Base-by-base conservation (phyloP, 2,888 invertebrate species). In the Stomorhina lunata region DNA sequence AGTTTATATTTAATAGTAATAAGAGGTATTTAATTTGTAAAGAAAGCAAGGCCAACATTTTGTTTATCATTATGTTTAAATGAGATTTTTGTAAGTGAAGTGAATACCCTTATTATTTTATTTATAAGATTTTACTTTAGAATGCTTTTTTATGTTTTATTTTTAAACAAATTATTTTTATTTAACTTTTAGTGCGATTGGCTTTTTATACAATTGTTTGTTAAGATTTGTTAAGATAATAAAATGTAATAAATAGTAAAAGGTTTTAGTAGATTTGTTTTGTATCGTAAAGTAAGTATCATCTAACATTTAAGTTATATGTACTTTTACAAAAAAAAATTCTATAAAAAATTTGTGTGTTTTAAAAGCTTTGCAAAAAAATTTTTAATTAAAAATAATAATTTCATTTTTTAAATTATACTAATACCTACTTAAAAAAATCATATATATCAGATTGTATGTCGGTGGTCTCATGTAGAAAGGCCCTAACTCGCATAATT, bases 41-140 rank as follows among this genome's bases (percentile, higher is more conserved):
- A 50, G 12, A 22, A 32, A 27, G 10, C 48, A 32, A 27, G 32
- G 7, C 29, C 29, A 71, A 75, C 29, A 55, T 55, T 57, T 15
- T 75, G 32, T 65, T 20, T 55, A 69, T 40, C 12, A n/a, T 48
- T 45, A 48, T 50, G 29, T 20, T 59, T 15, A 40, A 48, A n/a
- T 5, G 12, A 12, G n/a, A 25, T 12, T 34, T n/a, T 55, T n/a
- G 32, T 43, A 37, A 5, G 12, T 1, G 50, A 40, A 45, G 61
- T 63, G 50, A 73, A 76, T 37, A 59, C 50, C 25, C 20, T 59
- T 48, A 66, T 68, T 68, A 40, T 65, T n/a, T 69, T 53, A 61
- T 20, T 43, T 20, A 22, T 69, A 77, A 77, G 63, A 53, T 69
- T 25, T 55, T 61, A 61, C n/a, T 2, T 32, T 68, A 77, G 61